Evolutionary conservation across 1,140 invertebrate species (phyloP).

Genomic region (Bombyx mandarina): DNA sequence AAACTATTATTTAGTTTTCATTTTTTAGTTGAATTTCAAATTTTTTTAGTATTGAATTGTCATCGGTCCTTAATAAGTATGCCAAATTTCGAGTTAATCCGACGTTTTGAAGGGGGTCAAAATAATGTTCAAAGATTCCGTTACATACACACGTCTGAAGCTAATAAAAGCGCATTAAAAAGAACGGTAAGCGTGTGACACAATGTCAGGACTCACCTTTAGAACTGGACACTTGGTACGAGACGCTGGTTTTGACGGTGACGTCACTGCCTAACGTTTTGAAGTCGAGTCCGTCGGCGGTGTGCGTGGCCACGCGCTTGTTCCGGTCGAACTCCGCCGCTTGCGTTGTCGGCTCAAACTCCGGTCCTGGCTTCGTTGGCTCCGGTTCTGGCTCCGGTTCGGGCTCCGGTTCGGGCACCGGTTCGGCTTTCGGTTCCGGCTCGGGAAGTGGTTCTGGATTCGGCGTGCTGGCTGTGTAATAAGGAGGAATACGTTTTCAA

Average conservation of each 20-base stretch:
- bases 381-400: slow-evolving; percentile 26
- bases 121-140: too few species aligned
- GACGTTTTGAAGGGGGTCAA: too few species aligned
- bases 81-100: too few species aligned
- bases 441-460: slow-evolving; percentile 25
- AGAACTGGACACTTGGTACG: slow-evolving; percentile 77
- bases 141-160: too few species aligned
- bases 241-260: slow-evolving; percentile 80
- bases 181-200: too few species aligned
- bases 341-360: slow-evolving; percentile 26
- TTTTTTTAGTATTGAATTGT: too few species aligned
- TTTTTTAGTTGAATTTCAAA: too few species aligned
- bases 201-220: slow-evolving; percentile 58
- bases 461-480: slow-evolving; percentile 8
- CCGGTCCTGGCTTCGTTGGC: slow-evolving; percentile 21
- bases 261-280: slow-evolving; percentile 71
- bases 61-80: too few species aligned
- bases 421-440: slow-evolving; percentile 51
- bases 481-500: not conserved
- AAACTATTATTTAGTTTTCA: too few species aligned
- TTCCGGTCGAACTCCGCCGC: slow-evolving; percentile 52
- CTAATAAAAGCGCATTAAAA: too few species aligned
- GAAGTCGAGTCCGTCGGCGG: slow-evolving; percentile 56
- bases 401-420: slow-evolving; percentile 45
- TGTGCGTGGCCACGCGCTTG: slow-evolving; percentile 70